A percentile compares a stretch with the other conserved stretches of the same genome.
Conservation (phyloP, 2,797 vertebrate genomes). For the Lepilemur septentrionalis region DNA sequence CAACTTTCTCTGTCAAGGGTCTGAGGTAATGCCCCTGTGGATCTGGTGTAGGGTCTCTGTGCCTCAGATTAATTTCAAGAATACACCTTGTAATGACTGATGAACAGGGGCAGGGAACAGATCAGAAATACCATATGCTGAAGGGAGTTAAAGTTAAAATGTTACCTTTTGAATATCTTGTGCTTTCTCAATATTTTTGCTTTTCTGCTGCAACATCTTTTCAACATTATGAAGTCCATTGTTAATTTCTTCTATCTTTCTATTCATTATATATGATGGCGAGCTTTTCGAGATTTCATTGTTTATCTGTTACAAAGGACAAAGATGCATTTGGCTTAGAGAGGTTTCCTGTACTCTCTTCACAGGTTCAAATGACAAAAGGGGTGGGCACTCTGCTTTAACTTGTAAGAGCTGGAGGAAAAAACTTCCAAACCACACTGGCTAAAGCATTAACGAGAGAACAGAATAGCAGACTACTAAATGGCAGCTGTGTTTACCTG, state of each 20-base stretch:
- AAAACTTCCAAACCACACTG: background rate
- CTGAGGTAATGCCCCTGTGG: accelerated
- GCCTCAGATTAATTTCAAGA: background rate
- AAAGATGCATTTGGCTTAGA: background rate
- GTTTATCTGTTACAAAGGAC: conserved; percentile 76
- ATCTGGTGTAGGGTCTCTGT: background rate
- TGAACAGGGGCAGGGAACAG: background rate
- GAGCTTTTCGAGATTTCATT: conserved; percentile 84
- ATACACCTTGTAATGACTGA: background rate
- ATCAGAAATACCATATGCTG: background rate
- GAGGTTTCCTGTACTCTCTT: background rate
- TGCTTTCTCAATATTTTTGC: conserved; percentile 87
- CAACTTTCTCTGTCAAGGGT: background rate
- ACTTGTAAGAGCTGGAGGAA: background rate
- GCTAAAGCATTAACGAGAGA: background rate
- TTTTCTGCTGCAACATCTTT: conserved; percentile 89
- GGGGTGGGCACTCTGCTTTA: background rate
- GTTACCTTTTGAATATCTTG: conserved; percentile 93
- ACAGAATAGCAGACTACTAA: background rate
- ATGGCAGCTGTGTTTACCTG: background rate
- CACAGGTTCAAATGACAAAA: background rate
- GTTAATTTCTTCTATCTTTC: conserved; percentile 89
- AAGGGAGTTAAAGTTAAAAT: background rate
- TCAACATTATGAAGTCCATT: conserved; percentile 89
- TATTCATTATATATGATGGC: conserved; percentile 86